A percentile compares a stretch with the other conserved stretches of the same genome.
Conservation (phyloP, 2,797 vertebrate genomes). For the Perodicticus potto region DNA sequence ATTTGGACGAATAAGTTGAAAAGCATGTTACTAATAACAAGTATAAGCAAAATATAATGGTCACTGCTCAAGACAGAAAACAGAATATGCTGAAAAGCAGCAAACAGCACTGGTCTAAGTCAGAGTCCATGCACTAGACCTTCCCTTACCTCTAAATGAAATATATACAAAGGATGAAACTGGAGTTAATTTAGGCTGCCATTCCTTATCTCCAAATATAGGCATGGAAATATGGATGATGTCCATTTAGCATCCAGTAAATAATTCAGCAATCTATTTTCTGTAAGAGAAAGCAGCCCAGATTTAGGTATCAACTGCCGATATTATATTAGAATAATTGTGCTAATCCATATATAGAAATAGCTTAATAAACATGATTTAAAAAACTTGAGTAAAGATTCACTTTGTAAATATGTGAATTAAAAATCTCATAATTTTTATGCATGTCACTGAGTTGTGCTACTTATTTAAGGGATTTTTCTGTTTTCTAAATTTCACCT, state of each 20-base stretch:
- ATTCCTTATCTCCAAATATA: slow-evolving; percentile 69
- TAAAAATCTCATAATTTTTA: not conserved
- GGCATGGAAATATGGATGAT: slow-evolving; percentile 59
- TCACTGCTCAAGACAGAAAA: not conserved
- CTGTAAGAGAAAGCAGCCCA: slow-evolving; percentile 55
- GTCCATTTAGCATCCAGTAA: slow-evolving; percentile 77
- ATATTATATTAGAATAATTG: not conserved
- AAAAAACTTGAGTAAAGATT: not conserved
- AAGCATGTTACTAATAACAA: not conserved
- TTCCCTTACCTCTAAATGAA: not conserved
- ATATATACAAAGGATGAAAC: slow-evolving; percentile 69
- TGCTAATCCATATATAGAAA: not conserved
- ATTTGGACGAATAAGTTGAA: not conserved
- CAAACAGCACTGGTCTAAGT: not conserved
- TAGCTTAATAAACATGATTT: not conserved
- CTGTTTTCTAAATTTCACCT: slow-evolving; percentile 30
- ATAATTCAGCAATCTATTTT: slow-evolving; percentile 81
- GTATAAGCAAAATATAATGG: not conserved
- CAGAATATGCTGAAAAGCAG: not conserved
- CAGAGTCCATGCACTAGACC: not conserved
- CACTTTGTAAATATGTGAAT: not conserved
- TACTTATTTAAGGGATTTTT: slow-evolving; percentile 1
- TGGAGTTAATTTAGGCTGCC: slow-evolving; percentile 42
- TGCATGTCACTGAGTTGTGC: not conserved
- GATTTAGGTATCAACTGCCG: not conserved